Percentiles rank a stretch among this genome's conserved stretches.
Evolutionary conservation across 1,140 invertebrate species (phyloP).

Genomic region (Ectropis grisescens): DNA sequence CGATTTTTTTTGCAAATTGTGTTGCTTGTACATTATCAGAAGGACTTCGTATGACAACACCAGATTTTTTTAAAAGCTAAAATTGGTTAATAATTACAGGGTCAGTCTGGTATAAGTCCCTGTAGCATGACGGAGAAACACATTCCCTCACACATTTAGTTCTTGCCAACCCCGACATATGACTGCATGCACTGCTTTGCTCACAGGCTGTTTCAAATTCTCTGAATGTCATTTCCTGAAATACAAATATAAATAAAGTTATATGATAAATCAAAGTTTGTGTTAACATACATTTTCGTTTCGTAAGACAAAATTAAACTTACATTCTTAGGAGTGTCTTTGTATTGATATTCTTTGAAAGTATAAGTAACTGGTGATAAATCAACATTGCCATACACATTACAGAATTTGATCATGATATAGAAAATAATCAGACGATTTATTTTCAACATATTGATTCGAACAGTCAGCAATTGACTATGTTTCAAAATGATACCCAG

Average conservation of each 20-base stretch:
- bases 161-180: conserved; percentile 73
- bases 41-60: too few relatives aligned
- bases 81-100: conserved; percentile 76
- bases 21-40: too few relatives aligned
- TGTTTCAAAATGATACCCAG: too few relatives aligned
- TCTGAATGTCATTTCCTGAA: conserved; percentile 82
- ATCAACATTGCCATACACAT: conserved; percentile 33
- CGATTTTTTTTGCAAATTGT: too few relatives aligned
- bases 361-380: conserved; percentile 71
- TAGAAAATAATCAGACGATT: too few relatives aligned
- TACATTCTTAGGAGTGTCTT: conserved; percentile 87
- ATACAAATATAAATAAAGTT: conserved; percentile 20
- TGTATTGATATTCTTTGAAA: conserved; percentile 87
- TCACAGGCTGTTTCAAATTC: conserved; percentile 85
- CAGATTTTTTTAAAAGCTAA: too few relatives aligned
- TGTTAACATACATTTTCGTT: conserved; percentile 4
- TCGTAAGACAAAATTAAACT: conserved; percentile 38
- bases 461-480: too few relatives aligned
- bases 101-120: conserved; percentile 82
- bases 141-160: conserved; percentile 83
- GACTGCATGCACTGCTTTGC: conserved; percentile 75
- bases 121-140: conserved; percentile 84
- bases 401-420: too few relatives aligned
- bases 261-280: conserved; percentile 1
- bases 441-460: too few relatives aligned